These are phyloP conservation scores for Proctacanthus coquilletti DNA, from an alignment of 1,140 invertebrate genomes.

Conservation along the genomic window DNA sequence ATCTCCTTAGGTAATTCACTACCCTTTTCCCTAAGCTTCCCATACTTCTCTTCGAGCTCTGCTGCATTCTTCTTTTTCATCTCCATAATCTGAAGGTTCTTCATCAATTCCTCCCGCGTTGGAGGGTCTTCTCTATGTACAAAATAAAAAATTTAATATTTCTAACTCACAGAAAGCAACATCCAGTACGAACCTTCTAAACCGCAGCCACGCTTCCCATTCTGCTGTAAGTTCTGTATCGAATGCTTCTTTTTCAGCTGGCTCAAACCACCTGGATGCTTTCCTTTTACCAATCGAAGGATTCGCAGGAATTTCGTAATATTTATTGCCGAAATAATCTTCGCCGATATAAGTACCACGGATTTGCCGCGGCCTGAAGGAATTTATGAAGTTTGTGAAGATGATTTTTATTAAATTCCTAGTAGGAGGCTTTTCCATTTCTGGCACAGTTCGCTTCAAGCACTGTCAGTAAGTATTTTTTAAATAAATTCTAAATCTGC, in stretches of 20 bases:
- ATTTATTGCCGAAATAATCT: constrained; percentile 67
- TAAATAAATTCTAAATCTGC: too few species aligned
- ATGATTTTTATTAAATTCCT: constrained; percentile 32
- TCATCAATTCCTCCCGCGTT: constrained; percentile 49
- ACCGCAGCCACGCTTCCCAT: constrained; percentile 71
- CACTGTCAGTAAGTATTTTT: too few species aligned
- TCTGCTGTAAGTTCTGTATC: constrained; percentile 59
- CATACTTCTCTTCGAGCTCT: constrained; percentile 38
- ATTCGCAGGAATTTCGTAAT: constrained; percentile 56
- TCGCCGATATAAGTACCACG: constrained; percentile 41
- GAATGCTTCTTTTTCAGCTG: constrained; percentile 40
- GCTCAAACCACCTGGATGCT: constrained; percentile 52
- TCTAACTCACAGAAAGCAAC: background rate
- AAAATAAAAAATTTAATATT: background rate
- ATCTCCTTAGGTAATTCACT: constrained; percentile 21
- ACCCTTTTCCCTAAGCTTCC: constrained; percentile 21
- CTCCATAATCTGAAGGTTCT: constrained; percentile 51
- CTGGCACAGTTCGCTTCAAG: too few species aligned
- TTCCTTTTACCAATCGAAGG: constrained; percentile 40
- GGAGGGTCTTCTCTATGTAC: constrained; percentile 43
- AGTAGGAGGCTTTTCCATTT: constrained; percentile 27
- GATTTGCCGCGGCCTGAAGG: constrained; percentile 36
- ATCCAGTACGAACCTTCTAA: constrained; percentile 34
- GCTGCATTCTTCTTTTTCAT: constrained; percentile 59
- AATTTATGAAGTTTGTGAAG: constrained; percentile 40